Evolutionary conservation across 1,140 invertebrate species (phyloP), one percentile per base, ranked within the genome.

Genomic region (Drosophila nigrodunni): DNA sequence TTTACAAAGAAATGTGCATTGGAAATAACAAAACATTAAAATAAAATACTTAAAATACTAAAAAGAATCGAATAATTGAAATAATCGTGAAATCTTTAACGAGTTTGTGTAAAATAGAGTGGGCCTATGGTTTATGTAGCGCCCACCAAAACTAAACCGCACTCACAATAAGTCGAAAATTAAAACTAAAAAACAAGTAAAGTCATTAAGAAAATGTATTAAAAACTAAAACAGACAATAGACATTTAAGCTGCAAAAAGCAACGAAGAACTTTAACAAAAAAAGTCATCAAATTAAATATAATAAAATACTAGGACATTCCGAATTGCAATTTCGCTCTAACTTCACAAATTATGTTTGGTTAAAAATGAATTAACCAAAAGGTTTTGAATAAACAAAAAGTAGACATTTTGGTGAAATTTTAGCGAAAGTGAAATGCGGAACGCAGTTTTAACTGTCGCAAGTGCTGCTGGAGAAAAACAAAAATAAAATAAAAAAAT

Each of bases 1-100:
- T 88, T 76, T 86, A 82, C 78, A 87, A 43, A 69, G 41, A 60
- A 43, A 70, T 58, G 77, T 75, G 66, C 61, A 49, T 68, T 47
- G 60, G 15, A 55, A 49, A 49, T 18, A 55, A 3, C 37, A 55
- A 55, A 34, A 54, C n/a, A 10, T 41, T 41, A 30, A 10, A 60
- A 50, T 11, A 57, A 39, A 52, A 37, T 30, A 30, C 25, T 5
- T 5, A 30, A 55, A 44, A 65, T 35, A 43, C 18, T 34, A 13
- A 50, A 15, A 15, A 70, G 25, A 69, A 35, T 11, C 18, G 18
- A 54, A 18, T 67, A 30, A 30, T 30, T 6, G 25, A 30, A 30
- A 5, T 30, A 30, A 30, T 30, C 25, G 25, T 30, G 25, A 30
- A 30, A 30, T 2, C 25, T 30, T 5, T 30, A 30, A 30, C 25